phyloP scores from a whole-genome alignment of 2,888 invertebrate genomes.

The Drosophila longiperda region DNA sequence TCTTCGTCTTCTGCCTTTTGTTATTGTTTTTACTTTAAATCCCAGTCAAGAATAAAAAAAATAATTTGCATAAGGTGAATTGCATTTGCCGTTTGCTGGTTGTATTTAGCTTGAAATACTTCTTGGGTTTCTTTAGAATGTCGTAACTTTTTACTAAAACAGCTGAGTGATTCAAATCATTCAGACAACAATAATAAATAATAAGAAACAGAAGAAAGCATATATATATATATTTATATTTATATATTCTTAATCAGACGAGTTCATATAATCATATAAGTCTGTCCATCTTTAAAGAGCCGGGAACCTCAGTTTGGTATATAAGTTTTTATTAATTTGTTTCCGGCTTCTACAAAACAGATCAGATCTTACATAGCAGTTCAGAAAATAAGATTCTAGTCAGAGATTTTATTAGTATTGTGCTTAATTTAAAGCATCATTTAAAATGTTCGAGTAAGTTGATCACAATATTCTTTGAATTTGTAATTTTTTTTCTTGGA shows the following conservation, averaged over 20 bases:
- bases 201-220: not conserved
- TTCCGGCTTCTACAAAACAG: not conserved
- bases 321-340: not conserved
- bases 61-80: constrained; percentile 66
- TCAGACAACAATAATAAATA: not conserved
- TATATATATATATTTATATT: not conserved
- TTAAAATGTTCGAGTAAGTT: not conserved
- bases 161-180: constrained; percentile 5
- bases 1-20: not conserved
- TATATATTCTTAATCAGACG: not conserved
- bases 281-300: not conserved
- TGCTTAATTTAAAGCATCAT: not conserved
- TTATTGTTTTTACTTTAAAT: constrained; percentile 2
- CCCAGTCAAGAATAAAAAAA: constrained; percentile 10
- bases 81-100: constrained; percentile 49
- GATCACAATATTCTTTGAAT: not conserved
- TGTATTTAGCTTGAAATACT: not conserved
- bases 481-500: not conserved
- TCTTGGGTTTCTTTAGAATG: constrained; percentile 20
- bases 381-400: not conserved
- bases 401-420: not conserved
- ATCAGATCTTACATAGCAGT: not conserved
- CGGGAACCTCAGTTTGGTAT: not conserved
- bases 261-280: not conserved
- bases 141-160: constrained; percentile 17